Base-by-base conservation (phyloP, 2,888 invertebrate genomes). In the Sesia apiformis region DNA sequence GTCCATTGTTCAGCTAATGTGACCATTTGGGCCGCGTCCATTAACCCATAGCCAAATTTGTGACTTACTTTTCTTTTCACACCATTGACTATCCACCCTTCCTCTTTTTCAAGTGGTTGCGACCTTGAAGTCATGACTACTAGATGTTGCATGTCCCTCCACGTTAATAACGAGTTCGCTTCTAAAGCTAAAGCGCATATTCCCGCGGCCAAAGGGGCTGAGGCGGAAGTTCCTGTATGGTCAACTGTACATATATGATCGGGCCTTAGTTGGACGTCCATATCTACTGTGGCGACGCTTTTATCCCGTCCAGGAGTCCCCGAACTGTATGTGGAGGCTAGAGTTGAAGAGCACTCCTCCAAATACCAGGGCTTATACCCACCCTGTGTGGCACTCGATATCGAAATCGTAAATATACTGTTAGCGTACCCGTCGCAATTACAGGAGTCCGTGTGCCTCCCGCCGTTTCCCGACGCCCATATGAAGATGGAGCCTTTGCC, bases 371-470 rank as follows among this genome's bases (percentile, higher is more conserved):
- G 99, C 76, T 98, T 97, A 76, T 87, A 93, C 80, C 97, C 97
- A 67, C 96, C 95, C 90, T 99, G 97, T 0, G 99, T 98, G 4
- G 98, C 98, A 78, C 98, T 98, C 55, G 98, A 98, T 77, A 99
- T 97, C 63, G 98, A 98, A 64, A 99, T 91, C 3, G 99, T 99
- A 84, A 98, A 99, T 78, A 99, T 98, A 74, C 97, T 98, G 86
- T 99, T 99, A 49, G 99, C 98, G 84, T 99, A 99, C 53, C 99
- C 99, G 83, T 99, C 99, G 87, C 98, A 99, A 84, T 98, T 98
- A 84, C 99, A 99, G 4, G 97, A 98, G 81, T 99, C 99, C 1
- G 95, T 95, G 74, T 97, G 96, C 62, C 96, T 93, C 52, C 98
- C 98, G 6, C 98, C 98, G 78, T 98, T 98, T 54, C 98, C 98